Evolutionary conservation across 1,140 invertebrate genomes (phyloP), one percentile per base, ranked within the genome.

Genomic region (Saccostrea echinata): DNA sequence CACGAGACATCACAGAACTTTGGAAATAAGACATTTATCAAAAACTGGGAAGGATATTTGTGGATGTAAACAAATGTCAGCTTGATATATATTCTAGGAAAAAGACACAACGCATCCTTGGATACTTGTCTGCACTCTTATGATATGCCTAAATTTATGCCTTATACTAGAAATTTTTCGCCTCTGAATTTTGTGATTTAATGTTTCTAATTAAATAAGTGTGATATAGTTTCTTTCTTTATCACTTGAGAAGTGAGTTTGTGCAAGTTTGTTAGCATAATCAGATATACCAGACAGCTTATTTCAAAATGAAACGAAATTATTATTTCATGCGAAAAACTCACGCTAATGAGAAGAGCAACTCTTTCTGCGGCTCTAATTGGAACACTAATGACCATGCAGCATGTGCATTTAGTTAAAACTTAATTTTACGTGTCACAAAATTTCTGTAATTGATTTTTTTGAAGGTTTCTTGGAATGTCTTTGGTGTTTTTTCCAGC

Each of bases 391-490:
- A 76, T 76, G 68, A 76, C 27, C 68, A 27, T 30, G 27, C 68
- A 27, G 27, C 68, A 76, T 76, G 68, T 76, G 68, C 68, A 76
- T 27, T 76, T 76, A 76, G 68, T 76, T 76, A 76, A 76, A 76
- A 76, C 68, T 76, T 76, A 76, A 76, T 76, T 76, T 76, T 30
- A 76, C 68, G 68, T 76, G 68, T 76, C 68, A 76, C 68, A 76
- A 76, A 76, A 76, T 76, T 76, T 76, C 68, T 76, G 1, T 76
- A 76, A 76, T 76, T 76, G 68, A 76, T 30, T 76, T 76, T 76
- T 76, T 76, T 76, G 68, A 76, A 76, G 68, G 24, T 76, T 76
- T 76, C 68, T 76, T 30, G 68, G 68, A 76, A 76, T 76, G 68
- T 76, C 68, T 76, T 76, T 76, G 30, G 68, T 76, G 27, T 76